phyloP scores from a whole-genome alignment of 2,888 invertebrate species.

The Sarcophaga subvicina region DNA sequence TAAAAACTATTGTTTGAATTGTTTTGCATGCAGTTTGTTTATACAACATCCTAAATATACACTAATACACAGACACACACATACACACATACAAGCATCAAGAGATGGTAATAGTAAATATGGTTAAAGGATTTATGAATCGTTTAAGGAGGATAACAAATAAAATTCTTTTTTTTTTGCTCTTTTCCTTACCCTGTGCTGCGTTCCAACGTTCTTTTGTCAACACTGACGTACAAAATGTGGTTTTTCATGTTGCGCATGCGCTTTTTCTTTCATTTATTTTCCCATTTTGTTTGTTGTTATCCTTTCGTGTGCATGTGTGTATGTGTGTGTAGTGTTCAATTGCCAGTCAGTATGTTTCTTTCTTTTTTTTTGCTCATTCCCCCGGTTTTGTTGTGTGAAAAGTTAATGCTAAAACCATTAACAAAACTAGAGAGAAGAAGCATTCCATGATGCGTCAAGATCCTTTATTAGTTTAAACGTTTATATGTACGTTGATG shows the following conservation, averaged over 20 bases:
- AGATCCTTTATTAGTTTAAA: constrained; percentile 52
- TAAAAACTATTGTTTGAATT: constrained; percentile 48
- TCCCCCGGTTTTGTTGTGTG: constrained; percentile 67
- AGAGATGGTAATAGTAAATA: background rate
- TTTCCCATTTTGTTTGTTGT: constrained; percentile 38
- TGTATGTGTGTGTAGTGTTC: constrained; percentile 28
- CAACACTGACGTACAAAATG: constrained; percentile 20
- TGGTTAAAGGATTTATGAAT: background rate
- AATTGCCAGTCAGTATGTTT: constrained; percentile 22
- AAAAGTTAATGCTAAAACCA: constrained; percentile 76
- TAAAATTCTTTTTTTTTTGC: background rate
- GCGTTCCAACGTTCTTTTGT: constrained; percentile 38
- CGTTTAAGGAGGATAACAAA: background rate
- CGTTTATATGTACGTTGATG: constrained; percentile 2
- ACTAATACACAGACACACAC: constrained; percentile 30
- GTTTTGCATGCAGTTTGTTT: constrained; percentile 71
- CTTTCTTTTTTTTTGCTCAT: background rate
- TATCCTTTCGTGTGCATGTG: constrained; percentile 47
- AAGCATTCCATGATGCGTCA: background rate
- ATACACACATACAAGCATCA: background rate
- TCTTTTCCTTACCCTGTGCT: background rate
- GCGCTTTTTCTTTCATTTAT: constrained; percentile 67
- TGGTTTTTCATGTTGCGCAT: constrained; percentile 72
- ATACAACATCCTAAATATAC: constrained; percentile 72
- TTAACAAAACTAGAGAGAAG: constrained; percentile 66